Evolutionary conservation across 2,113 vertebrate species (phyloP).

Genomic region (Bettongia penicillata): DNA sequence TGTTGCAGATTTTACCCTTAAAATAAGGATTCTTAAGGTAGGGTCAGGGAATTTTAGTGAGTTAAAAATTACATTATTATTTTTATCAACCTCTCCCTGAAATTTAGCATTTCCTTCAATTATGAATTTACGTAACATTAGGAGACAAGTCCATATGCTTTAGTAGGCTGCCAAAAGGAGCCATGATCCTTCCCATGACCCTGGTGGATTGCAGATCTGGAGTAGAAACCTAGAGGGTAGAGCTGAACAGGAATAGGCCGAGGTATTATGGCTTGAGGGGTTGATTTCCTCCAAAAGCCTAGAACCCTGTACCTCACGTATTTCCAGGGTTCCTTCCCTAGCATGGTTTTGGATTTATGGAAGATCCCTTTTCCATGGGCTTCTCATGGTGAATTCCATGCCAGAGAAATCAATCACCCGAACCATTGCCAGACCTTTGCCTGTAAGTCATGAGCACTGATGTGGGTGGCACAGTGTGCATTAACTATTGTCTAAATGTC

Average conservation of each 20-base stretch:
- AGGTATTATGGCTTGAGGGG: neutral
- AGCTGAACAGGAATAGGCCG: neutral
- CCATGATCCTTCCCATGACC: neutral
- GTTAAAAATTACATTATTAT: neutral
- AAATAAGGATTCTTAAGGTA: neutral
- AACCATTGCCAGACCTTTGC: slow-evolving; percentile 31
- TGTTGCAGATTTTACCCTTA: no score
- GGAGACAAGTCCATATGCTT: neutral
- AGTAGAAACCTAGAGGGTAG: neutral
- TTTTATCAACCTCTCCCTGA: neutral
- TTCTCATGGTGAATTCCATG: slow-evolving; percentile 54
- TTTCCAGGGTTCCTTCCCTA: neutral
- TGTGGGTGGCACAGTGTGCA: neutral
- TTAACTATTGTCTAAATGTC: neutral
- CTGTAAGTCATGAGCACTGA: slow-evolving; percentile 47
- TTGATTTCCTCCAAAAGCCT: neutral
- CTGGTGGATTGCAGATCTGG: neutral
- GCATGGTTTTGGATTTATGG: slow-evolving; percentile 51
- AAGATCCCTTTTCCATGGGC: slow-evolving; percentile 18
- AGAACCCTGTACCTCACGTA: neutral
- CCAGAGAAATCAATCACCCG: slow-evolving; percentile 24
- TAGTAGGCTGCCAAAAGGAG: neutral
- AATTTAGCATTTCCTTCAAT: neutral
- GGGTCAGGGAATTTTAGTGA: neutral
- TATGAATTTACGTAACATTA: neutral